Percentiles rank a stretch among this genome's conserved stretches.
These are phyloP conservation scores for Cephus pygmeus DNA, from an alignment of 2,888 invertebrate species.

Conservation along the genomic window DNA sequence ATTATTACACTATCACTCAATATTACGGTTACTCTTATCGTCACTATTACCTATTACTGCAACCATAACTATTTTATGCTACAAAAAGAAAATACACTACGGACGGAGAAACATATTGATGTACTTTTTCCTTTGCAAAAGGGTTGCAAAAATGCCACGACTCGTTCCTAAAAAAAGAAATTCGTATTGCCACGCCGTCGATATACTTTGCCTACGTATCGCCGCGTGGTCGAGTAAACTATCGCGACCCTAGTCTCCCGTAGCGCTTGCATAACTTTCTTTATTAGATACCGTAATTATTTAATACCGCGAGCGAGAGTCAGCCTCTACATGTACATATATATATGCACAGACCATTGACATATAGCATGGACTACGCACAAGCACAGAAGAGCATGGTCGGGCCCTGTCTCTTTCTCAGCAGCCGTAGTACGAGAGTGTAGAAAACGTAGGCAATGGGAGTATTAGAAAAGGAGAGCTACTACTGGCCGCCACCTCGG, in stretches of 20 bases:
- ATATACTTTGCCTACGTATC: neutral
- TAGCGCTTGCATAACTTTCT: conserved; percentile 43
- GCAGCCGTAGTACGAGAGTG: too few species aligned
- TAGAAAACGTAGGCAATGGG: too few species aligned
- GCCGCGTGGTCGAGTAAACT: neutral
- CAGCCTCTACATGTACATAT: conserved; percentile 18
- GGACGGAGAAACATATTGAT: neutral
- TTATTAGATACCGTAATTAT: conserved; percentile 44
- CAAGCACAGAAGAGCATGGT: too few species aligned
- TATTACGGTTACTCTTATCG: neutral
- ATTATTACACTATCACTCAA: neutral
- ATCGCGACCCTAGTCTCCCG: conserved; percentile 3
- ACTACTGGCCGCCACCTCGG: too few species aligned
- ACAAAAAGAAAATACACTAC: neutral
- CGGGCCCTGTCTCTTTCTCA: too few species aligned
- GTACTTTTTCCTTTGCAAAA: neutral
- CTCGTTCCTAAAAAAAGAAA: neutral
- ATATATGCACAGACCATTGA: neutral
- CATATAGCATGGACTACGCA: too few species aligned
- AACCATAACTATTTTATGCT: neutral
- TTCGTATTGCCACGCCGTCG: neutral
- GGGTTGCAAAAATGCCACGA: neutral
- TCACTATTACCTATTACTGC: neutral
- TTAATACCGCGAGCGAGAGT: conserved; percentile 34
- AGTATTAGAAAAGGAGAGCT: too few species aligned